Conservation (phyloP, 1,140 invertebrate genomes). For the Aphidius gifuensis region DNA sequence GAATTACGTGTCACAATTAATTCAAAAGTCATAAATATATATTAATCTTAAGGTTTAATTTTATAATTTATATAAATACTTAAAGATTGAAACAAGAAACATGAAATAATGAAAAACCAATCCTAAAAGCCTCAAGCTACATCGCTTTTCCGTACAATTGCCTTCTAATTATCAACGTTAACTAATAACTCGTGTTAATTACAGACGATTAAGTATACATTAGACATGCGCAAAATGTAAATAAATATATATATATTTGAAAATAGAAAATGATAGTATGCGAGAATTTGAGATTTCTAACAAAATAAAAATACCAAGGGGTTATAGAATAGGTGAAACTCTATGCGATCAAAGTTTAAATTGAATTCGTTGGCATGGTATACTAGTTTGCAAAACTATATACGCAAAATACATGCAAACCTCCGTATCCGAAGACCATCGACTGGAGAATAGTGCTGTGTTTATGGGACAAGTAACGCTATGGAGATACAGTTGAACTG, state of each 20-base stretch:
- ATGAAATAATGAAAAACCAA: constrained; percentile 19
- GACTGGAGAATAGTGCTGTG: constrained; percentile 50
- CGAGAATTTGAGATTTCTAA: constrained; percentile 10
- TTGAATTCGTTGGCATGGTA: constrained; percentile 52
- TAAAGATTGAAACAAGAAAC: too few relatives aligned
- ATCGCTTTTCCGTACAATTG: constrained; percentile 53
- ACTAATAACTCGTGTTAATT: constrained; percentile 57
- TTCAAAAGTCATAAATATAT: too few relatives aligned
- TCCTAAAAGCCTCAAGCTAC: constrained; percentile 17
- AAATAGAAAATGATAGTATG: not conserved
- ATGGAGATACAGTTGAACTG: constrained; percentile 49
- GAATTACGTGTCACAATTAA: too few relatives aligned
- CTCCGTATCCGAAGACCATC: constrained; percentile 52
- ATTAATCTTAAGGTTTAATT: too few relatives aligned
- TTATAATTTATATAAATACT: too few relatives aligned
- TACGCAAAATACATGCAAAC: constrained; percentile 30
- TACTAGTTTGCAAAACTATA: constrained; percentile 50
- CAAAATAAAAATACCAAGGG: not conserved
- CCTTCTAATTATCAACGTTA: constrained; percentile 52
- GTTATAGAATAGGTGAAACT: constrained; percentile 2
- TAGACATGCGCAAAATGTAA: constrained; percentile 38
- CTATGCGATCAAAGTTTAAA: constrained; percentile 49
- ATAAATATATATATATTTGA: not conserved
- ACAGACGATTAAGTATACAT: constrained; percentile 49
- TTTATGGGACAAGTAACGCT: constrained; percentile 50